These are phyloP conservation scores for Eretmocerus hayati DNA, from an alignment of 2,888 invertebrate species.

Conservation along the genomic window DNA sequence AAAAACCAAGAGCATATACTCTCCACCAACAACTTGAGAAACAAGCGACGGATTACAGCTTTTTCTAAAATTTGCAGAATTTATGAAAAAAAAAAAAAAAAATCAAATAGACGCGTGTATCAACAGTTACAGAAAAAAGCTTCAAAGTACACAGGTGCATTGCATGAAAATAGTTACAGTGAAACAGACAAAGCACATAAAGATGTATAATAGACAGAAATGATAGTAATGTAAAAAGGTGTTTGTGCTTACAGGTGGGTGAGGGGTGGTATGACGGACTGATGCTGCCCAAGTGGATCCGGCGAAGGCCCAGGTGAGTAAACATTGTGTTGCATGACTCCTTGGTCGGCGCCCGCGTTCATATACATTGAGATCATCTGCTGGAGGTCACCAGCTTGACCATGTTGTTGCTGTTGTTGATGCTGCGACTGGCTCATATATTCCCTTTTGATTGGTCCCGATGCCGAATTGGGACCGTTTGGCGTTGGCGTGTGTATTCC, in stretches of 20 bases:
- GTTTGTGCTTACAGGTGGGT: conserved; percentile 58
- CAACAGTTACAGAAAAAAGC: too few relatives aligned
- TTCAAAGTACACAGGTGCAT: too few relatives aligned
- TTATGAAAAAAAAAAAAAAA: too few relatives aligned
- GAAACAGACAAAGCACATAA: too few relatives aligned
- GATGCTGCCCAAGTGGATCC: conserved; percentile 51
- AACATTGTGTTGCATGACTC: conserved; percentile 56
- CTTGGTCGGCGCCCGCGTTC: conserved; percentile 64
- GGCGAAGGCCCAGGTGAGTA: conserved; percentile 60
- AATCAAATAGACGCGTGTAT: too few relatives aligned
- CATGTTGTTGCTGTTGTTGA: conserved; percentile 52
- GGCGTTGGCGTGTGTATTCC: conserved; percentile 51
- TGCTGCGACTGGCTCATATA: conserved; percentile 47
- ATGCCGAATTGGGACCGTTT: conserved; percentile 40
- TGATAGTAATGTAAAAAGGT: not conserved
- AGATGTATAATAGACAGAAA: too few relatives aligned
- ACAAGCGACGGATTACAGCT: too few relatives aligned
- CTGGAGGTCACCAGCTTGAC: conserved; percentile 56
- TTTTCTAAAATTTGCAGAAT: too few relatives aligned
- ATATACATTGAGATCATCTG: conserved; percentile 75
- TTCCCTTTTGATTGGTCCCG: conserved; percentile 59
- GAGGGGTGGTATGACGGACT: conserved; percentile 47
- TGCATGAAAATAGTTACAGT: too few relatives aligned
- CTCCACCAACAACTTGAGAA: too few relatives aligned
- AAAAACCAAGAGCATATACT: too few relatives aligned